A percentile compares a stretch with the other conserved stretches of the same genome.
phyloP scores from a whole-genome alignment of 23 tunicate genomes.

The Trididemnum miniatum region DNA sequence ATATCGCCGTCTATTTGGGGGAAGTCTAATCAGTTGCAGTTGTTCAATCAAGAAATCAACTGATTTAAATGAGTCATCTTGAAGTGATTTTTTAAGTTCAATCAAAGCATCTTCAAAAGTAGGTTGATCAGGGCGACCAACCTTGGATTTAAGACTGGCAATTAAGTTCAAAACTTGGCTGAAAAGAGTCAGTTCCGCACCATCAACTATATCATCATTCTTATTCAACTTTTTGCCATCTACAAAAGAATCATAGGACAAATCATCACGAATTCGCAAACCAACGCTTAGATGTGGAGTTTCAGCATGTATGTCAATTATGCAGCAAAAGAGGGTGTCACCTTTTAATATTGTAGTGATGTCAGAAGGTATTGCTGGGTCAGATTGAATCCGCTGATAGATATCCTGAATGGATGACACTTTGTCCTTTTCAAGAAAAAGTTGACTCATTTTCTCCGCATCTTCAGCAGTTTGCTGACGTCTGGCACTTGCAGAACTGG shows the following conservation, averaged over 20 bases:
- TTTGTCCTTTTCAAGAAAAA: slow-evolving; percentile 5
- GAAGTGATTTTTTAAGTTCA: background rate
- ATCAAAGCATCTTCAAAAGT: background rate
- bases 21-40: background rate
- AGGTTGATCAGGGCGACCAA: background rate
- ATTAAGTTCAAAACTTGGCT: background rate
- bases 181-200: slow-evolving; percentile 1
- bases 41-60: background rate
- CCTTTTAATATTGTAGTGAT: background rate
- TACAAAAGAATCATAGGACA: slow-evolving; percentile 1
- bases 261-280: slow-evolving; percentile 14
- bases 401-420: slow-evolving; percentile 13
- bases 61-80: background rate
- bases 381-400: slow-evolving; percentile 11
- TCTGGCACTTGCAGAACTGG: slow-evolving; percentile 33
- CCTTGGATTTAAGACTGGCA: background rate
- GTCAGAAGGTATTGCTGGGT: background rate
- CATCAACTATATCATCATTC: slow-evolving; percentile 8
- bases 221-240: background rate
- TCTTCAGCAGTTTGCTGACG: background rate
- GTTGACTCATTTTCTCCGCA: slow-evolving; percentile 4
- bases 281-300: slow-evolving; percentile 5
- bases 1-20: background rate
- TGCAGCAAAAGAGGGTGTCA: background rate
- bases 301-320: background rate